Conservation (phyloP, 2,888 invertebrate species). For the Villa cingulata region DNA sequence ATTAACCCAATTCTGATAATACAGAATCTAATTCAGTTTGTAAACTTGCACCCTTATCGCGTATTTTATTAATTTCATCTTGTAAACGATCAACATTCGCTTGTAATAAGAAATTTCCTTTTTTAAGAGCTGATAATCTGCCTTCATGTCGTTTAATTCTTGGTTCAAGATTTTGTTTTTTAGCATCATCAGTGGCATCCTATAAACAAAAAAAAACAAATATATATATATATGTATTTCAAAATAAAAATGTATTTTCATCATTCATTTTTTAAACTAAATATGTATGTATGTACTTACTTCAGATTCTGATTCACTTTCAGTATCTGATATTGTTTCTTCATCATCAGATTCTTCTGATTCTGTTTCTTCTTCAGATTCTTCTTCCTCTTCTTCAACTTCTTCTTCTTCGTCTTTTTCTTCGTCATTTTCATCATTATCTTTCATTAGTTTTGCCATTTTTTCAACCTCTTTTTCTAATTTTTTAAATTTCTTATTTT, state of each 20-base stretch:
- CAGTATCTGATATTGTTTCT: constrained; percentile 53
- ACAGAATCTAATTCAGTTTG: constrained; percentile 78
- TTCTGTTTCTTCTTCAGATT: constrained; percentile 30
- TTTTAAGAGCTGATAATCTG: constrained; percentile 64
- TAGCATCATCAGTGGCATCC: constrained; percentile 52
- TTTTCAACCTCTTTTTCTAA: constrained; percentile 80
- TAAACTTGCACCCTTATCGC: constrained; percentile 60
- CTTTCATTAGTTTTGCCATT: constrained; percentile 79
- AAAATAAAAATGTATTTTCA: too few relatives aligned
- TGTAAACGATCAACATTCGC: constrained; percentile 77
- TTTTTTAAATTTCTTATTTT: constrained; percentile 68
- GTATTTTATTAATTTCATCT: constrained; percentile 71
- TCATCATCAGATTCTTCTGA: constrained; percentile 37
- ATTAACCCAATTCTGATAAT: constrained; percentile 66
- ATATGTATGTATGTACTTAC: too few relatives aligned
- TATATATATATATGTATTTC: neutral
- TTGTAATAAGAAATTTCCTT: constrained; percentile 75
- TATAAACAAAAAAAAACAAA: constrained; percentile 23
- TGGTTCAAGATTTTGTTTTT: constrained; percentile 50
- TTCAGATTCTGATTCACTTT: constrained; percentile 55
- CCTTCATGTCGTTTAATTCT: constrained; percentile 65
- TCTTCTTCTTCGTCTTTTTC: constrained; percentile 52
- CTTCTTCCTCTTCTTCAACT: constrained; percentile 34
- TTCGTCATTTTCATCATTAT: constrained; percentile 57
- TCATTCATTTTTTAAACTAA: neutral